Percentiles rank a stretch among this genome's conserved stretches.
Conservation (phyloP, 1,140 invertebrate species). For the Bemisia tabaci region DNA sequence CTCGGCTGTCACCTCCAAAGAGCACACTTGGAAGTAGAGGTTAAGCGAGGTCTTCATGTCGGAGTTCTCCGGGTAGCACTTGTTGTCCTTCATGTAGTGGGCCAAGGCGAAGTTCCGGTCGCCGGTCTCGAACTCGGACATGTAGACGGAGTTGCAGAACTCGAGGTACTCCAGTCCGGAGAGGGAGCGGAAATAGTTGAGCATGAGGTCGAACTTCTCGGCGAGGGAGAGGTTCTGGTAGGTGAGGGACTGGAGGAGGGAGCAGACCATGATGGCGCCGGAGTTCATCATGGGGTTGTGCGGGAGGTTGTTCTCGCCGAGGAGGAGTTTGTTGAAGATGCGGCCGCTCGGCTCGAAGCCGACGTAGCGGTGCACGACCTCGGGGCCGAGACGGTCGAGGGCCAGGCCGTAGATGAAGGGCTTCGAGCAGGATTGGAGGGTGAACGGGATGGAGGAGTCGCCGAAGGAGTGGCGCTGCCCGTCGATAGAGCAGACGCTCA, state of each 20-base stretch:
- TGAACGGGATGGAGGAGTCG: conserved; percentile 78
- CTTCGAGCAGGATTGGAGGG: conserved; percentile 91
- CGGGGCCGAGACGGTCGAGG: conserved; percentile 72
- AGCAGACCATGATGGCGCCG: conserved; percentile 42
- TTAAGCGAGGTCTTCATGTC: conserved; percentile 45
- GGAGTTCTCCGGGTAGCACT: conserved; percentile 38
- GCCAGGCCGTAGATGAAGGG: conserved; percentile 91
- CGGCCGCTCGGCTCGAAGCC: conserved; percentile 51
- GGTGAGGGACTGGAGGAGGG: conserved; percentile 34
- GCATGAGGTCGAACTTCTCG: conserved; percentile 9
- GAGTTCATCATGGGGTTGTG: conserved; percentile 50
- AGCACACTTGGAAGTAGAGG: conserved; percentile 55
- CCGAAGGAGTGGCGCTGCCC: conserved; percentile 89
- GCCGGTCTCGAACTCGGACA: conserved; percentile 45
- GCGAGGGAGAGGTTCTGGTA: not conserved
- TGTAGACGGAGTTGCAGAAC: conserved; percentile 52
- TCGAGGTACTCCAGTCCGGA: conserved; percentile 45
- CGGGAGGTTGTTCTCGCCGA: conserved; percentile 34
- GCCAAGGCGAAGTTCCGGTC: conserved; percentile 53
- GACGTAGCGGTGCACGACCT: conserved; percentile 83
- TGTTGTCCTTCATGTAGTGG: conserved; percentile 53
- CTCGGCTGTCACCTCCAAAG: conserved; percentile 47
- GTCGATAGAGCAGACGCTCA: conserved; percentile 86
- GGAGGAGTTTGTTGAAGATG: conserved; percentile 28
- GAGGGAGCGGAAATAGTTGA: conserved; percentile 29